Evolutionary conservation across 2,888 invertebrate genomes (phyloP).

Genomic region (Orchestes rusci): DNA sequence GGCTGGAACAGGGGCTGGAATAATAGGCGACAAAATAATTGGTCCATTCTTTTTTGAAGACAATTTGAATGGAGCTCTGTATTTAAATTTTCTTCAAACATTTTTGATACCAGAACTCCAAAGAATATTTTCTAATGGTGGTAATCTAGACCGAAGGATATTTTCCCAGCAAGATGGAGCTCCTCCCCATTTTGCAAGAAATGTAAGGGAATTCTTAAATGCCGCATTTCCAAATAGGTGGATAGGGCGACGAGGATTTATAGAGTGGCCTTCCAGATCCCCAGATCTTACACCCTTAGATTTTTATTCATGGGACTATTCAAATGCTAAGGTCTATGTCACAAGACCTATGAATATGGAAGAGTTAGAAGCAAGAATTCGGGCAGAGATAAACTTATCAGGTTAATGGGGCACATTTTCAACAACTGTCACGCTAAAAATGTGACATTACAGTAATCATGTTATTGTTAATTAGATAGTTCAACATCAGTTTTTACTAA

Average conservation of each 20-base stretch:
- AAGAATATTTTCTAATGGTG: background rate
- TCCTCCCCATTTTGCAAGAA: slow-evolving; percentile 1
- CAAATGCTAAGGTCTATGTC: slow-evolving; percentile 4
- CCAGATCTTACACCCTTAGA: slow-evolving; percentile 6
- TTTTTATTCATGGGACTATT: slow-evolving; percentile 8
- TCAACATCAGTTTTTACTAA: too few relatives aligned
- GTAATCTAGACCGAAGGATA: background rate
- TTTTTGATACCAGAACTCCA: background rate
- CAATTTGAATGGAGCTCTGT: background rate
- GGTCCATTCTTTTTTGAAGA: background rate
- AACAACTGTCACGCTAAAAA: too few relatives aligned
- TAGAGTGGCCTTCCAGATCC: slow-evolving; percentile 8
- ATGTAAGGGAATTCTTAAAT: slow-evolving; percentile 7
- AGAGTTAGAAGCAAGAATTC: background rate
- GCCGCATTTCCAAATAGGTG: slow-evolving; percentile 8
- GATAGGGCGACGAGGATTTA: slow-evolving; percentile 5
- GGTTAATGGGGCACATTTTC: too few relatives aligned
- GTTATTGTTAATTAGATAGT: too few relatives aligned
- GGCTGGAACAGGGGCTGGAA: too few relatives aligned
- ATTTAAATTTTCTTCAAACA: background rate
- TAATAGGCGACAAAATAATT: too few relatives aligned
- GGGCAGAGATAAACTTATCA: background rate
- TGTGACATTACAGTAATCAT: too few relatives aligned
- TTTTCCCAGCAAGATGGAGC: slow-evolving; percentile 6
- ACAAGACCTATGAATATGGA: slow-evolving; percentile 2